Evolutionary conservation across 1,140 invertebrate species (phyloP), one percentile per base, ranked within the genome.

Genomic region (Heliothis virescens): DNA sequence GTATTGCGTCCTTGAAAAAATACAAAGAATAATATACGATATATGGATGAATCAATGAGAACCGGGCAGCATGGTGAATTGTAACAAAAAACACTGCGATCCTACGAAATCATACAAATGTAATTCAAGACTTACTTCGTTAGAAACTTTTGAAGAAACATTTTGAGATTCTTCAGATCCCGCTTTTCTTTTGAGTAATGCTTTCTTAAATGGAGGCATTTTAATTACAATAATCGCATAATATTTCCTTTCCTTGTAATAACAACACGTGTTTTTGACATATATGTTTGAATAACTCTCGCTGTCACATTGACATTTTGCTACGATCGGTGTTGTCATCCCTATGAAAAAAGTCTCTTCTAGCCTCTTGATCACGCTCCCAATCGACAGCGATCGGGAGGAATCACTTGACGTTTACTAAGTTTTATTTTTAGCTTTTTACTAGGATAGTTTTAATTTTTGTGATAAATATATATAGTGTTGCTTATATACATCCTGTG

Each of bases 141-240:
- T 69, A 79, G 79, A 72, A 59, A 77, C 3, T 48, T 85, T 63
- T 63, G 82, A 69, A 52, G 21, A 11, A 59, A 16, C 57, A 52
- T 65, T 75, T 52, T 82, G 57, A 26, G 59, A 12, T 41, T 87
- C 82, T 3, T 81, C 41, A 29, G 71, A 77, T 53, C 83, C 83
- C 29, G 79, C 80, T 86, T 93, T 94, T 72, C 91, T 88, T 87
- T 94, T 94, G 21, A 91, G 69, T 60, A 92, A 89, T 16, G 91
- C 92, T 62, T 83, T 74, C 85, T 83, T 86, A 75, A 88, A 93
- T n/a, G 92, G 92, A 15, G 92, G 92, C 92, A 94, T 94, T 88
- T 85, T 92, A 48, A 62, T 29, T 62, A 75, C 3, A 75, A 1
- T 62, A 4, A 3, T 9, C 7, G 72, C 34, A 52, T 52, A 26